phyloP scores from a whole-genome alignment of 2,113 vertebrate genomes.

The Glareola pratincola region DNA sequence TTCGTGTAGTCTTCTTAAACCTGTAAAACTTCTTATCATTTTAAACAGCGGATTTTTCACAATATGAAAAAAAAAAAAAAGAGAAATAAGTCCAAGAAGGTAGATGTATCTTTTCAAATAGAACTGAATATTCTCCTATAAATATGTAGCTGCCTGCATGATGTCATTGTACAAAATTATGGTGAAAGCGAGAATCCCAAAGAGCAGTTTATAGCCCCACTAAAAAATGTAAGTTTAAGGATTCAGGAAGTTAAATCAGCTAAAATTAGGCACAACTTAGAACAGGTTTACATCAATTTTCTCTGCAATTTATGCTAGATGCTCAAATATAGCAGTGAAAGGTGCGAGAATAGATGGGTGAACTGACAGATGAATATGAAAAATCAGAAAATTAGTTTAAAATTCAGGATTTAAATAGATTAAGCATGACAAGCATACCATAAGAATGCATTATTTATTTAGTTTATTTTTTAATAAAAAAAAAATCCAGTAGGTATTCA shows the following conservation, averaged over 20 bases:
- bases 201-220: background rate
- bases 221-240: background rate
- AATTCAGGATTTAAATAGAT: background rate
- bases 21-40: background rate
- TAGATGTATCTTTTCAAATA: background rate
- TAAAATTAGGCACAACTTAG: background rate
- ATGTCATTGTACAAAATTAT: background rate
- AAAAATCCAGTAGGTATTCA: background rate
- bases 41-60: background rate
- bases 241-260: background rate
- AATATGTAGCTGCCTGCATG: background rate
- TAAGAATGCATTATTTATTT: background rate
- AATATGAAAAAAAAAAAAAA: background rate
- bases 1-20: background rate
- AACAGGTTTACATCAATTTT: background rate
- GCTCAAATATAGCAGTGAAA: background rate
- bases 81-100: background rate
- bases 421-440: background rate
- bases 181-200: background rate
- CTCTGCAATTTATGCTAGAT: background rate
- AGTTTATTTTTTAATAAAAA: background rate
- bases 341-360: background rate
- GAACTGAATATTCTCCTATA: background rate
- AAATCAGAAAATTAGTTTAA: conserved; percentile 13
- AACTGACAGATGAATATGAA: conserved; percentile 2